A percentile compares a stretch with the other conserved stretches of the same genome.
Evolutionary conservation across 2,113 vertebrate genomes (phyloP).

Genomic region (Rhinopomastus cyanomelas): DNA sequence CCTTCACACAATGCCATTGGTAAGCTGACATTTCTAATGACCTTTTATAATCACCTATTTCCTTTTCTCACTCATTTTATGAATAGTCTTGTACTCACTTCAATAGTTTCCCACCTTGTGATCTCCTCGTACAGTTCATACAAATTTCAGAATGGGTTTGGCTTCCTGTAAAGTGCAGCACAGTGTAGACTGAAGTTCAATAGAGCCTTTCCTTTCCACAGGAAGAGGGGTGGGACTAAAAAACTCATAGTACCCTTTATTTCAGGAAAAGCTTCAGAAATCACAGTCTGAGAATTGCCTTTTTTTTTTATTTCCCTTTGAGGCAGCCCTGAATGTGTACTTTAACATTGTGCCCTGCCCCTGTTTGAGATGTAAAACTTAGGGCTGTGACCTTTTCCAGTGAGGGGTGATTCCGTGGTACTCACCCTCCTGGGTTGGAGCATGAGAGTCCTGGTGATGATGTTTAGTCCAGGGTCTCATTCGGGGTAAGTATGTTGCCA

Average conservation of each 20-base stretch:
- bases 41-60: constrained; percentile 64
- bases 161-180: constrained; percentile 61
- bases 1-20: constrained; percentile 48
- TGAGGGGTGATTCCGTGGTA: background rate
- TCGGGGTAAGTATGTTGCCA: background rate
- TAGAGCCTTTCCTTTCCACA: constrained; percentile 68
- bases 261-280: constrained; percentile 2
- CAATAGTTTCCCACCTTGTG: constrained; percentile 36
- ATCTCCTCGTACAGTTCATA: constrained; percentile 55
- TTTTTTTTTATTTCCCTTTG: background rate
- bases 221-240: constrained; percentile 8
- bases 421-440: background rate
- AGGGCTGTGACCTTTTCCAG: background rate
- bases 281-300: background rate
- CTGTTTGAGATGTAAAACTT: background rate
- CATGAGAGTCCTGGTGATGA: background rate
- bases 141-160: constrained; percentile 36
- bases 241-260: constrained; percentile 22
- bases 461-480: background rate
- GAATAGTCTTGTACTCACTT: constrained; percentile 49
- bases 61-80: constrained; percentile 57
- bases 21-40: constrained; percentile 69
- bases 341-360: background rate
- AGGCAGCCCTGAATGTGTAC: background rate
- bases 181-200: constrained; percentile 51